A percentile compares a stretch with the other conserved stretches of the same genome.
These are phyloP conservation scores for Drosophila guanche DNA, from an alignment of 1,140 invertebrate species.

Conservation along the genomic window DNA sequence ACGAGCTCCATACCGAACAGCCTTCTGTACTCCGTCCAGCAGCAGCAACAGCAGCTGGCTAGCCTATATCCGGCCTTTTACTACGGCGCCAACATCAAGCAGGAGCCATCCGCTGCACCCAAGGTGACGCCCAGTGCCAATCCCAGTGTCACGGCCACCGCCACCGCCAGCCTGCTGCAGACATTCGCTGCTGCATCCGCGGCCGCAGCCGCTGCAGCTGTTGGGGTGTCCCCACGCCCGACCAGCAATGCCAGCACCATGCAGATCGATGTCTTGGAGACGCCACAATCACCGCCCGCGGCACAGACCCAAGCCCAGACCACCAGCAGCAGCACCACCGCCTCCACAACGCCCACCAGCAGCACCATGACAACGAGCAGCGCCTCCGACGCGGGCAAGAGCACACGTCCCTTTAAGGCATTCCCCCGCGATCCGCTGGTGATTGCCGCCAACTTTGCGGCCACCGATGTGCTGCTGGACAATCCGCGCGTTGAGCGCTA, in stretches of 20 bases:
- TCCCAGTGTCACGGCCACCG: slow-evolving; percentile 26
- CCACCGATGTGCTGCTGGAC: slow-evolving; percentile 84
- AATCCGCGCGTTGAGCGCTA: slow-evolving; percentile 86
- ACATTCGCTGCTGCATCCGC: slow-evolving; percentile 70
- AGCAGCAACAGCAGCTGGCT: slow-evolving; percentile 57
- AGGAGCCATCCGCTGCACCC: slow-evolving; percentile 42
- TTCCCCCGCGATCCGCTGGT: slow-evolving; percentile 88
- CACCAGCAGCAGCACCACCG: slow-evolving; percentile 2
- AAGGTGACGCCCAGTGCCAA: slow-evolving; percentile 1
- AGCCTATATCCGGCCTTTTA: slow-evolving; percentile 73
- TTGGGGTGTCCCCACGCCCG: slow-evolving; percentile 44
- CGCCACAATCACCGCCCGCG: slow-evolving; percentile 57
- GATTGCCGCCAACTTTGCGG: slow-evolving; percentile 84
- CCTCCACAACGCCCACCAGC: slow-evolving; percentile 66
- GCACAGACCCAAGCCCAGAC: slow-evolving; percentile 3
- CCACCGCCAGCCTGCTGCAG: slow-evolving; percentile 64
- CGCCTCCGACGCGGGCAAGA: slow-evolving; percentile 30
- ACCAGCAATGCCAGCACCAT: slow-evolving; percentile 72
- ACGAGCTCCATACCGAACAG: slow-evolving; percentile 35
- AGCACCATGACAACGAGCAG: slow-evolving; percentile 5
- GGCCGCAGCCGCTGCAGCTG: slow-evolving; percentile 61
- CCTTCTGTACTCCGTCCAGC: slow-evolving; percentile 60
- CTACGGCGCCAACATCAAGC: slow-evolving; percentile 64
- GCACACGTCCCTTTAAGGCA: slow-evolving; percentile 88
- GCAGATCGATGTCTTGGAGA: slow-evolving; percentile 71